phyloP scores from a whole-genome alignment of 2,113 vertebrate species.

The Odobenus rosmarus region DNA sequence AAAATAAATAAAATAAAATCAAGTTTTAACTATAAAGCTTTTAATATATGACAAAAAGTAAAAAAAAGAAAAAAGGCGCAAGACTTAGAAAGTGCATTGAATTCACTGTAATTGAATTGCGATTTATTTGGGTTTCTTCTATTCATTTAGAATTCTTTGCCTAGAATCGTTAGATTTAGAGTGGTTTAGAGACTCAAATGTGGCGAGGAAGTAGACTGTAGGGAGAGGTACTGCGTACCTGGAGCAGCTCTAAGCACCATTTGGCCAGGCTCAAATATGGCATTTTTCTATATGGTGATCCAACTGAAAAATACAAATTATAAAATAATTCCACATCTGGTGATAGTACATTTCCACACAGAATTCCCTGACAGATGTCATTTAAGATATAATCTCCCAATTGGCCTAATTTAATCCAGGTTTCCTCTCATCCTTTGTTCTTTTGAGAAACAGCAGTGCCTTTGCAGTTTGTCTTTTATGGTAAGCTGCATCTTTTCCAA shows the following conservation, averaged over 20 bases:
- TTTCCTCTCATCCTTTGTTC: background rate
- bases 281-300: background rate
- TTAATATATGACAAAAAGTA: background rate
- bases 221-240: background rate
- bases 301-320: background rate
- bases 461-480: background rate
- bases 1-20: background rate
- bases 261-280: background rate
- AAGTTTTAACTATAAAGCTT: background rate
- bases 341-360: background rate
- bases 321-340: background rate
- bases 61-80: background rate
- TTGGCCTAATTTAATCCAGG: background rate
- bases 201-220: background rate
- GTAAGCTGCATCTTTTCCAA: background rate
- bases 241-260: rapidly evolving
- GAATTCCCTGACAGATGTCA: background rate
- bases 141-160: background rate
- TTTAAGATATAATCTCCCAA: background rate
- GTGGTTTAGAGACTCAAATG: background rate
- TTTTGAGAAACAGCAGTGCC: background rate
- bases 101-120: background rate
- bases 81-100: background rate
- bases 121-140: background rate
- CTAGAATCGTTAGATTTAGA: background rate